A percentile compares a stretch with the other conserved stretches of the same genome.
Evolutionary conservation across 2,797 vertebrate genomes (phyloP).

Genomic region (Pitangus sulphuratus): DNA sequence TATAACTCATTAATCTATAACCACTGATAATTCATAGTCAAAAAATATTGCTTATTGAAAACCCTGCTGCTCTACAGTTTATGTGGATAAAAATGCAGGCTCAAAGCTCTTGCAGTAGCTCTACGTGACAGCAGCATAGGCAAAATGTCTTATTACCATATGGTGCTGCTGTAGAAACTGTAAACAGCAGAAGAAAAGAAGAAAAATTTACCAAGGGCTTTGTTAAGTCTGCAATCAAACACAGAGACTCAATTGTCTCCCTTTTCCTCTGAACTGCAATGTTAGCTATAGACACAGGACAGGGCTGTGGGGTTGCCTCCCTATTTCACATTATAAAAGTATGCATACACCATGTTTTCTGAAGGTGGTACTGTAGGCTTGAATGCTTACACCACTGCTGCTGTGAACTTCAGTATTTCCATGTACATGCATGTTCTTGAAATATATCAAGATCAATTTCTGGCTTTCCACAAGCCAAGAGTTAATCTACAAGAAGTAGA

Average conservation of each 20-base stretch:
- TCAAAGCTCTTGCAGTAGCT: not conserved
- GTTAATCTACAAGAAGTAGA: not conserved
- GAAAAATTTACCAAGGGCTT: not conserved
- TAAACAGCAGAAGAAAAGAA: not conserved
- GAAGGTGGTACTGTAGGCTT: not conserved
- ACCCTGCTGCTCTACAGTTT: not conserved
- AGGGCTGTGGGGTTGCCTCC: not conserved
- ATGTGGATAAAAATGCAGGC: not conserved
- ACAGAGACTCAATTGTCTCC: accelerated
- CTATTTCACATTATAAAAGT: accelerated
- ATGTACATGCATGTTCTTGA: accelerated
- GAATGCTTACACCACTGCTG: not conserved
- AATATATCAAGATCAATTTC: not conserved
- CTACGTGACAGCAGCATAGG: not conserved
- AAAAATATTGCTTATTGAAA: not conserved
- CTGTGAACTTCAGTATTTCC: not conserved
- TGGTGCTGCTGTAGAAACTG: not conserved
- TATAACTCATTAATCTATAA: not conserved
- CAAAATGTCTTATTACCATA: not conserved
- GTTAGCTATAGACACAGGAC: not conserved
- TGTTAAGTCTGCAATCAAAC: not conserved
- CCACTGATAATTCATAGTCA: not conserved
- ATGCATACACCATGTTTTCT: accelerated
- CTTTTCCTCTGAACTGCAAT: not conserved
- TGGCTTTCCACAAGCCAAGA: not conserved